A percentile compares a stretch with the other conserved stretches of the same genome.
These are phyloP conservation scores for Apolygus lucorum DNA, from an alignment of 1,140 invertebrate species.

Conservation along the genomic window DNA sequence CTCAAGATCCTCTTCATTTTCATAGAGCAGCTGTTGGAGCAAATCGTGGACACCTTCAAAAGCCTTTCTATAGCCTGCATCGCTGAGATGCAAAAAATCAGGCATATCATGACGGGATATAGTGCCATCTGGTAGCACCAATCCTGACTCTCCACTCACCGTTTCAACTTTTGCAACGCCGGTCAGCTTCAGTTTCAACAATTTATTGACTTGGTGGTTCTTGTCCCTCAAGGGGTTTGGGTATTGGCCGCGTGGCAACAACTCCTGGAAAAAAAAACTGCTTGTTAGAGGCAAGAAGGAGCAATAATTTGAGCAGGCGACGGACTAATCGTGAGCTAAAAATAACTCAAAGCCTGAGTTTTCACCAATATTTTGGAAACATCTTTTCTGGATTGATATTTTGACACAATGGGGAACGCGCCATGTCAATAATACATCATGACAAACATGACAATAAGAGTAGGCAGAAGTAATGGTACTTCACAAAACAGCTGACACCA, in stretches of 20 bases:
- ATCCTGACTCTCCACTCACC: constrained; percentile 61
- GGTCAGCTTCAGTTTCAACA: constrained; percentile 53
- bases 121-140: constrained; percentile 64
- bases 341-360: too few species aligned
- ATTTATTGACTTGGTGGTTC: constrained; percentile 61
- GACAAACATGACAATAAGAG: too few species aligned
- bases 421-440: too few species aligned
- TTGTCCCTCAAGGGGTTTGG: constrained; percentile 70
- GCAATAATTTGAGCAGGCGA: too few species aligned
- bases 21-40: constrained; percentile 60
- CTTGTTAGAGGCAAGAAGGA: too few species aligned
- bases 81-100: constrained; percentile 78
- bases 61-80: constrained; percentile 69
- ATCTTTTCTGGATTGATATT: too few species aligned
- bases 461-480: too few species aligned
- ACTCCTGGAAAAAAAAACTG: constrained; percentile 52
- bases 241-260: constrained; percentile 74
- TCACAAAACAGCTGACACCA: too few species aligned
- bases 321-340: too few species aligned
- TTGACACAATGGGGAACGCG: too few species aligned
- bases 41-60: constrained; percentile 73
- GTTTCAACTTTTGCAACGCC: constrained; percentile 56
- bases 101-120: constrained; percentile 81
- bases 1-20: constrained; percentile 61
- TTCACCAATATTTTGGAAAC: too few species aligned